Percentiles rank a stretch among this genome's conserved stretches.
Conservation (phyloP, 2,888 invertebrate genomes). For the Spilarctia lutea region DNA sequence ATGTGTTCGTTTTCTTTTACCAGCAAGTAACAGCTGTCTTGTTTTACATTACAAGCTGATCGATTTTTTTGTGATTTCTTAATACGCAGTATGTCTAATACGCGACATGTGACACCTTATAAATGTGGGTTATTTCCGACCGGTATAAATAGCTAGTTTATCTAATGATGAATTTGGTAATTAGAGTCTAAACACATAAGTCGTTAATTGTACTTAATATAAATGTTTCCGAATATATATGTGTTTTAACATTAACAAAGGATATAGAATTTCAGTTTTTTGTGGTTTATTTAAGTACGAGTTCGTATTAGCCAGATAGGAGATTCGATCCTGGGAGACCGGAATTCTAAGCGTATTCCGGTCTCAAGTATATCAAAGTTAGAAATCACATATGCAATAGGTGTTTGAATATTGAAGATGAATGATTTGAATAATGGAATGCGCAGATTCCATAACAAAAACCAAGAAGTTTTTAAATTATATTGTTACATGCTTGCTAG, state of each 20-base stretch:
- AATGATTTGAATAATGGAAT: too few relatives aligned
- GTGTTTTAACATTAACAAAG: not conserved
- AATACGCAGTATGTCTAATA: not conserved
- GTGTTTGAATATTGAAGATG: too few relatives aligned
- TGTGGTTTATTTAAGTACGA: not conserved
- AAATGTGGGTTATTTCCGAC: not conserved
- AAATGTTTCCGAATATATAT: too few relatives aligned
- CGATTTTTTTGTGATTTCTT: not conserved
- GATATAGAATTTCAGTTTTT: not conserved
- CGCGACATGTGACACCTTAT: not conserved
- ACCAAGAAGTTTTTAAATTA: too few relatives aligned
- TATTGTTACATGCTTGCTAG: too few relatives aligned
- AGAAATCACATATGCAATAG: too few relatives aligned
- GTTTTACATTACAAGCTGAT: not conserved
- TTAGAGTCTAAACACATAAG: not conserved
- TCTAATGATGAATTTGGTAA: not conserved
- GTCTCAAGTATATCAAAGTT: too few relatives aligned
- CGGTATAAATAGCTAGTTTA: not conserved
- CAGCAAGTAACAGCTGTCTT: not conserved
- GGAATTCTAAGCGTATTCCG: not conserved
- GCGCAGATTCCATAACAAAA: too few relatives aligned
- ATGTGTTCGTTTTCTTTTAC: conserved; percentile 15
- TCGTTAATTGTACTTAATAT: not conserved
- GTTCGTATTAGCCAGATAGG: not conserved
- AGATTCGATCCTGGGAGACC: not conserved